These are phyloP conservation scores for Sicus ferrugineus DNA, from an alignment of 2,888 invertebrate species.

Conservation along the genomic window DNA sequence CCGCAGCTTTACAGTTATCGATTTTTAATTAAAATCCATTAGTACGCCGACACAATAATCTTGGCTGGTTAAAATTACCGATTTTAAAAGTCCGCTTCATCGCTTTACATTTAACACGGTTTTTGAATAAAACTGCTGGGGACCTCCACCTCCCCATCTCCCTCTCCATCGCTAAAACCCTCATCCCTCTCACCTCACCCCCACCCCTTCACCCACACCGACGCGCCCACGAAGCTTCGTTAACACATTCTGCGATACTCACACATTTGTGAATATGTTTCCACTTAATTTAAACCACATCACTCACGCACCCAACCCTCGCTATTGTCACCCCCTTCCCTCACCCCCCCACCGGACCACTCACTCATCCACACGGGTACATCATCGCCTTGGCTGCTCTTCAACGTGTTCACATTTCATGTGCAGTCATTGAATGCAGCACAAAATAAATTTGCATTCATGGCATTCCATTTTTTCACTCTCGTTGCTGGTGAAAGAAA, in stretches of 20 bases:
- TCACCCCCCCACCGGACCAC: background rate
- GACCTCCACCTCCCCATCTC: background rate
- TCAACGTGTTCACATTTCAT: too few relatives aligned
- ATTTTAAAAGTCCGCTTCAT: background rate
- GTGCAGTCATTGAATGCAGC: too few relatives aligned
- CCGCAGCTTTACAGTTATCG: too few relatives aligned
- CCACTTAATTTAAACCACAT: background rate
- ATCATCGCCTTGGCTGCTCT: background rate
- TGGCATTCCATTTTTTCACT: too few relatives aligned
- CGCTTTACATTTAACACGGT: background rate
- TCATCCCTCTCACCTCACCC: background rate
- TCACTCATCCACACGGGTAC: background rate
- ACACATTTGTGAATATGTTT: conserved; percentile 3
- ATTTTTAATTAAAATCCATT: too few relatives aligned
- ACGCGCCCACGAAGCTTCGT: background rate
- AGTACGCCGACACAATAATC: conserved; percentile 27
- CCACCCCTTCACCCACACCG: background rate
- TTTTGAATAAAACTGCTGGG: background rate
- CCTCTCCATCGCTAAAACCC: background rate
- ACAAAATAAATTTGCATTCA: background rate
- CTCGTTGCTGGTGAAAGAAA: too few relatives aligned
- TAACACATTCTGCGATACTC: background rate
- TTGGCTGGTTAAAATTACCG: background rate
- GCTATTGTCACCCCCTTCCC: background rate
- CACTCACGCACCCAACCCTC: too few relatives aligned